Conservation (phyloP, 2,113 vertebrate genomes). For the Stictonetta naevosa region DNA sequence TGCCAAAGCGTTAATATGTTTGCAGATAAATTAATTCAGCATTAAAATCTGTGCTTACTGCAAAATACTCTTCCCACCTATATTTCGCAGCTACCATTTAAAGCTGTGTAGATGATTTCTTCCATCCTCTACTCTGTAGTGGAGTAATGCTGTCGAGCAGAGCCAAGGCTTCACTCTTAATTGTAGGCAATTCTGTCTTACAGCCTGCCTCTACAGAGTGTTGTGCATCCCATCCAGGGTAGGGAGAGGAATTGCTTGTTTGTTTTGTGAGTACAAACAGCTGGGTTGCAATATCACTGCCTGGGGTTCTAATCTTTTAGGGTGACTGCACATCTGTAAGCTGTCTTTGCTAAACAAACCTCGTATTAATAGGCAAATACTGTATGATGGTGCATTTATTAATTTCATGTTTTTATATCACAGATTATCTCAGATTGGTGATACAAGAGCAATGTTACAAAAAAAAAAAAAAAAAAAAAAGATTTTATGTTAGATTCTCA, state of each 20-base stretch:
- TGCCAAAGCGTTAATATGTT: background rate
- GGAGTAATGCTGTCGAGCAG: background rate
- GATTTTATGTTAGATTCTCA: background rate
- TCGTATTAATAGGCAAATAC: background rate
- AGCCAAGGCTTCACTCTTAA: background rate
- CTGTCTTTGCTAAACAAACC: background rate
- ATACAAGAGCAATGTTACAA: background rate
- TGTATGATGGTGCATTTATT: background rate
- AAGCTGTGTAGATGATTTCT: background rate
- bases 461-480: background rate
- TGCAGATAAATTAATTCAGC: background rate
- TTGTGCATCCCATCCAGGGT: fast-evolving
- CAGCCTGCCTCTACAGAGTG: background rate
- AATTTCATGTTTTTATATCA: background rate
- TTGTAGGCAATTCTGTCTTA: background rate
- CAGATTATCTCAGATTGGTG: background rate
- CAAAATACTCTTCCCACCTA: background rate
- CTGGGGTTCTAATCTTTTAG: background rate
- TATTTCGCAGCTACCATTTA: background rate
- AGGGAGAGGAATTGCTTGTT: fast-evolving
- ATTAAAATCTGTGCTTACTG: background rate
- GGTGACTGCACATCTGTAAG: background rate
- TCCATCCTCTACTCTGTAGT: background rate
- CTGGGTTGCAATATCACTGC: background rate
- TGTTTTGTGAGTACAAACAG: background rate